Percentiles rank a stretch among this genome's conserved stretches.
phyloP scores from a whole-genome alignment of 37 sponge, comb jelly and placozoan species.

The Dysidea cf. avara region DNA sequence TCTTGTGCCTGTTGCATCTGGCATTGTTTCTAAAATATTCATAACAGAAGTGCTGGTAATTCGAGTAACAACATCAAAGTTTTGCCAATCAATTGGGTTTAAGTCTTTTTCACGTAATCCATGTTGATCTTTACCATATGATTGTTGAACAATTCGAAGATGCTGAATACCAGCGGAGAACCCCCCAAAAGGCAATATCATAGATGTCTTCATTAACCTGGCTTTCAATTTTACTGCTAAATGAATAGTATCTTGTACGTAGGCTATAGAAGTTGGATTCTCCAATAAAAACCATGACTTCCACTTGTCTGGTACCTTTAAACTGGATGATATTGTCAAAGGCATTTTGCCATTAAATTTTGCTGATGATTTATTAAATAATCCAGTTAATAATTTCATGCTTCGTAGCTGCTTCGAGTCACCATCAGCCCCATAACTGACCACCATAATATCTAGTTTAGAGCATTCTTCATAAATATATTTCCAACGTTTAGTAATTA shows the following conservation, averaged over 20 bases:
- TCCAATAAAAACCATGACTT: conserved; percentile 20
- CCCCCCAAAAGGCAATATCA: conserved; percentile 38
- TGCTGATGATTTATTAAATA: background rate
- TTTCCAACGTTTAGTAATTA: conserved; percentile 36
- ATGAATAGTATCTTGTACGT: conserved; percentile 53
- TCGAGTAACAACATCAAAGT: conserved; percentile 43
- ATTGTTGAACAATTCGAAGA: too few relatives aligned
- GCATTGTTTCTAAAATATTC: conserved; percentile 12
- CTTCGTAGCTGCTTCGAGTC: conserved; percentile 41
- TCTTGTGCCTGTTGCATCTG: conserved; percentile 59
- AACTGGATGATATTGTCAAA: background rate
- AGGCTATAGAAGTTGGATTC: conserved; percentile 32
- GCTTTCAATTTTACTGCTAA: conserved; percentile 50
- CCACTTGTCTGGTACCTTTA: conserved; percentile 32
- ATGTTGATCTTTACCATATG: too few relatives aligned
- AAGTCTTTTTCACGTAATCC: conserved; percentile 33
- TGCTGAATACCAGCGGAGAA: conserved; percentile 44
- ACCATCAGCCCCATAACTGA: conserved; percentile 60
- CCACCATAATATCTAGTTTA: conserved; percentile 34
- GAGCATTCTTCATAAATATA: conserved; percentile 5
- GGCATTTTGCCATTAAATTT: background rate
- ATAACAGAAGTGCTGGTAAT: background rate
- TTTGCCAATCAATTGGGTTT: conserved; percentile 42
- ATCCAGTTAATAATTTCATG: conserved; percentile 31
- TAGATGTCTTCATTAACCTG: conserved; percentile 34